Conservation (phyloP, 1,140 invertebrate genomes). For the Babylonia areolata region DNA sequence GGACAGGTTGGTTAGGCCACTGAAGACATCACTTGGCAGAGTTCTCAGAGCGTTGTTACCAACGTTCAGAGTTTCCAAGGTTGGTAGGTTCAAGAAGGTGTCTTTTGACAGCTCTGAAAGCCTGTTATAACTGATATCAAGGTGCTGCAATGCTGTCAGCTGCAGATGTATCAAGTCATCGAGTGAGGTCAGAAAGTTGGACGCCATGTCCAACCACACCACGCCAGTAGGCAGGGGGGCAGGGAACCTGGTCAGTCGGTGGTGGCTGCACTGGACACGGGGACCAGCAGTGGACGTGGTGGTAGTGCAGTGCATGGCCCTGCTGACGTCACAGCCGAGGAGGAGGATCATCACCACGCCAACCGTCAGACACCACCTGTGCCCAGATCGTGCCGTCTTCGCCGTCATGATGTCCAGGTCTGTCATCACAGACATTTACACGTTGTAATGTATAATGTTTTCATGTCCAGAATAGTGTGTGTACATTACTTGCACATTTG, state of each 20-base stretch:
- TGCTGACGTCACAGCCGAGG: neutral
- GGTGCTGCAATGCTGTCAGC: neutral
- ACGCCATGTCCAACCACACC: neutral
- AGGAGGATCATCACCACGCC: neutral
- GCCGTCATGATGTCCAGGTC: neutral
- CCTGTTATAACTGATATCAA: neutral
- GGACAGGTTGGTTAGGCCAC: neutral
- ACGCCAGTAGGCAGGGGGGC: neutral
- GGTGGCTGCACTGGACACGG: constrained; percentile 7
- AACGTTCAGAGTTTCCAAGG: neutral
- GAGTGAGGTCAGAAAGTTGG: neutral
- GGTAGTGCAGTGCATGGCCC: neutral
- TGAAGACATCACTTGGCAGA: neutral
- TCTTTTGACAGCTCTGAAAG: neutral
- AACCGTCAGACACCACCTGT: neutral
- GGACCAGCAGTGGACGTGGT: neutral
- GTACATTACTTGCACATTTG: no score
- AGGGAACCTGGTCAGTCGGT: constrained; percentile 2
- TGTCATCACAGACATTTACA: neutral
- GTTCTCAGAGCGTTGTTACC: neutral
- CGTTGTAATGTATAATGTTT: no score
- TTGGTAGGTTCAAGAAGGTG: neutral
- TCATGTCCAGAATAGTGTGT: no score
- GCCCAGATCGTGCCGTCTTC: neutral
- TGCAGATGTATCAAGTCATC: neutral